A percentile compares a stretch with the other conserved stretches of the same genome.
Evolutionary conservation across 2,113 vertebrate species (phyloP).

Genomic region (Erpornis zantholeuca): DNA sequence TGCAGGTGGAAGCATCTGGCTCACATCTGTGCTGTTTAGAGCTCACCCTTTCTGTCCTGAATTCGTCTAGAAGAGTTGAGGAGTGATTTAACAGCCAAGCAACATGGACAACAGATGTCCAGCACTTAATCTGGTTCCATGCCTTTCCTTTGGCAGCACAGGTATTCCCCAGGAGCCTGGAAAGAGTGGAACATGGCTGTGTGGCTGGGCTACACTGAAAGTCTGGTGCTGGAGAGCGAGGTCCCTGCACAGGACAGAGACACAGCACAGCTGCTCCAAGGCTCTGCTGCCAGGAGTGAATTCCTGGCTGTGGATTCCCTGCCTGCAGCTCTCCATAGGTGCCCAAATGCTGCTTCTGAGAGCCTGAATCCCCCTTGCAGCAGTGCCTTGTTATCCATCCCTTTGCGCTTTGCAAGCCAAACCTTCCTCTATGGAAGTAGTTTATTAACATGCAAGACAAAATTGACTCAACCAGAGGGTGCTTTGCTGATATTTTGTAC

Average conservation of each 20-base stretch:
- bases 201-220: background rate
- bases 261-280: accelerated
- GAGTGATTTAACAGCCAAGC: background rate
- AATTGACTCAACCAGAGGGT: background rate
- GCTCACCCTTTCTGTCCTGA: background rate
- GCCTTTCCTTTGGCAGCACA: background rate
- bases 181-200: background rate
- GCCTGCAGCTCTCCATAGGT: accelerated
- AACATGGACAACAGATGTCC: accelerated
- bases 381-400: background rate
- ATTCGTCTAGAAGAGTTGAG: background rate
- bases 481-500: background rate
- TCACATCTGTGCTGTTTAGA: background rate
- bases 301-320: background rate
- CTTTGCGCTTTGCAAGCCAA: background rate
- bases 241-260: background rate
- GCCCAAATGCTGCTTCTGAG: background rate
- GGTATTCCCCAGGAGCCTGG: background rate
- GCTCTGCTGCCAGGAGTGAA: background rate
- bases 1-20: background rate
- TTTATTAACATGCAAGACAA: background rate
- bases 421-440: background rate
- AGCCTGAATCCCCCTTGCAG: background rate
- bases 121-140: background rate
- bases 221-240: background rate